Base-by-base conservation (phyloP, 2,888 invertebrate species). In the Heterodera filipjevi region DNA sequence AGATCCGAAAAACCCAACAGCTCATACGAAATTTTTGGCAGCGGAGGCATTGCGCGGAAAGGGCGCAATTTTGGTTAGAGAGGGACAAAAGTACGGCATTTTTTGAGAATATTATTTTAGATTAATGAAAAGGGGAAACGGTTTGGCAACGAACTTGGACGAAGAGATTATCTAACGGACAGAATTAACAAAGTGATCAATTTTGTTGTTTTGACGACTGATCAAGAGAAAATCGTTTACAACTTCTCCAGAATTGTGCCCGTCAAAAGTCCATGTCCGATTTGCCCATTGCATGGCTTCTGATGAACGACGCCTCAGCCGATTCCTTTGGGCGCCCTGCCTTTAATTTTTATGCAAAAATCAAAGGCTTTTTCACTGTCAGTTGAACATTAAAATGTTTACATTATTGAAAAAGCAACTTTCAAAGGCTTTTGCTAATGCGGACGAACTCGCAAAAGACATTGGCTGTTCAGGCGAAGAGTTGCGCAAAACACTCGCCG, bases 1-100 rank as follows among this genome's bases (percentile, higher is more conserved):
- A 59, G 89, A 89, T 74, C 88, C 89, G 8, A 86, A 86, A 35
- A 82, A 84, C 5, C 89, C 89, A 16, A 72, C 66, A 1, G 87
- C 83, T 3, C 72, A 66, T 27, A 89, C 89, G 5, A 89, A 89
- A 77, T 89, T 89, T 80, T 80, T 89, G 64, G 89, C 89, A 0
- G 89, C 89, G 19, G 89, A 89, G 73, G 89, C 89, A 32, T 81
- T 89, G 30, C 80, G 89, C 19, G 89, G 89, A 76, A 87, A 87
- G 76, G 89, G 89, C 44, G 87, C 87, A 10, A 73, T 89, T 33
- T 78, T 86, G 82, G 86, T 87, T 35, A 71, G 80, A 70, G 30
- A 22, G 19, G 27, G 8, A 8, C n/a, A 5, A 12, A 27, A 64
- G 6, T 22, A 19, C 16, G 64, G 64, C 64, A 64, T 64, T 64